Base-by-base conservation (phyloP, 2,888 invertebrate genomes). In the Apamea sordens region DNA sequence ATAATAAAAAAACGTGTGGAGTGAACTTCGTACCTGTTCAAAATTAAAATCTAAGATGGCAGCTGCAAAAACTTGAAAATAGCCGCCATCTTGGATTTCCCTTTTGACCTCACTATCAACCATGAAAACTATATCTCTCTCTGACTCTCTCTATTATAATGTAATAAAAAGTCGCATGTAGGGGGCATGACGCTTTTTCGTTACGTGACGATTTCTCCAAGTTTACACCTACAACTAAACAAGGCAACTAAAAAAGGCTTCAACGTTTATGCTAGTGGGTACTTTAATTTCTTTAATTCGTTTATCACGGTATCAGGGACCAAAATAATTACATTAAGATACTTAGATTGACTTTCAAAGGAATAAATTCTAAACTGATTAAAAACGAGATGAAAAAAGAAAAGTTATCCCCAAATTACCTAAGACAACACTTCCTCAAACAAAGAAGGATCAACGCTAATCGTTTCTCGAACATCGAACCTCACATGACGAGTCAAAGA, bases 401-500 rank as follows among this genome's bases (percentile, higher is more conserved):
- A 70, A 64, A 18, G 2, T 0, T 18, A 10, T 61, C 53, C 15
- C 59, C 41, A 56, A 71, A 63, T 32, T 47, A 36, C 67, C 36
- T 56, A 41, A 75, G 65, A 85, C 41, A 80, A 77, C 50, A 72
- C 44, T 47, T 44, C n/a, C 63, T n/a, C n/a, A 13, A 47, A 74
- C 65, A 76, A 87, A 86, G 88, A 88, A 68, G 18, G 61, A 77
- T 67, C 73, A 28, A 69, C 44, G 69, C 76, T 82, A 86, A 89
- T 87, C 82, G 86, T 75, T 72, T 69, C 76, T 11, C 41, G 61
- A 86, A 74, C 65, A 69, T 41, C 67, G 50, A 80, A 70, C 74
- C 73, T 70, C 81, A 86, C 79, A 86, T 87, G 87, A 89, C 83
- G 79, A 82, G 88, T 82, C 89, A 89, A 87, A 88, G 89, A 86